A percentile compares a stretch with the other conserved stretches of the same genome.
Conservation (phyloP, 2,113 vertebrate genomes). For the Periophthalmodon schlosseri region DNA sequence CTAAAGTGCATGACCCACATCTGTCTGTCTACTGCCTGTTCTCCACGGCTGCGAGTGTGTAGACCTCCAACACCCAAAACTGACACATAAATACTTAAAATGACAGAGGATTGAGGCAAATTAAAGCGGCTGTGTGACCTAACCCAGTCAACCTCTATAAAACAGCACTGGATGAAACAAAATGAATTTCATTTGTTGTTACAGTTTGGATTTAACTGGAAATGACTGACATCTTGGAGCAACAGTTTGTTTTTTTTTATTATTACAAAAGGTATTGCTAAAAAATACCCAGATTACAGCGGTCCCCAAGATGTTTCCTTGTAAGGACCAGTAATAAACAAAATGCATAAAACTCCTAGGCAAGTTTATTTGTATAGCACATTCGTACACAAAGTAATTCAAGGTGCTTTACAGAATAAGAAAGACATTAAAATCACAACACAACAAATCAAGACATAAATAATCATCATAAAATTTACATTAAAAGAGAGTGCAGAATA, state of each 20-base stretch:
- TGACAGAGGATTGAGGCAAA: conserved; percentile 38
- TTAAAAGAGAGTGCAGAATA: too few relatives aligned
- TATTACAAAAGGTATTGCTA: background rate
- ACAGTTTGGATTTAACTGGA: background rate
- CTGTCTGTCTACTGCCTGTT: conserved; percentile 39
- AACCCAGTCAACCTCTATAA: conserved; percentile 47
- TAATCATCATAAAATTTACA: too few relatives aligned
- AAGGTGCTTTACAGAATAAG: too few relatives aligned
- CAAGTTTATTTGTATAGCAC: too few relatives aligned
- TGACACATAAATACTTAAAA: conserved; percentile 35
- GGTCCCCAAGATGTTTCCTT: too few relatives aligned
- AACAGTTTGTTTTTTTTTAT: background rate
- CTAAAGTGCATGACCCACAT: conserved; percentile 46
- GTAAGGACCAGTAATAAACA: too few relatives aligned
- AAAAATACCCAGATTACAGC: background rate
- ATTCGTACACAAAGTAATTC: too few relatives aligned
- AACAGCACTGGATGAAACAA: background rate
- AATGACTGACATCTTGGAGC: background rate
- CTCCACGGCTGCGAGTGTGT: conserved; percentile 6
- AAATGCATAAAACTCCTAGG: too few relatives aligned
- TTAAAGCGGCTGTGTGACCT: conserved; percentile 34
- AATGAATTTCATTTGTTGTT: background rate
- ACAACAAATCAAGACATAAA: too few relatives aligned
- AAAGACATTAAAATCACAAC: too few relatives aligned
- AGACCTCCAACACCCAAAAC: conserved; percentile 16